Evolutionary conservation across 2,113 vertebrate genomes (phyloP).

Genomic region (Colius striatus): DNA sequence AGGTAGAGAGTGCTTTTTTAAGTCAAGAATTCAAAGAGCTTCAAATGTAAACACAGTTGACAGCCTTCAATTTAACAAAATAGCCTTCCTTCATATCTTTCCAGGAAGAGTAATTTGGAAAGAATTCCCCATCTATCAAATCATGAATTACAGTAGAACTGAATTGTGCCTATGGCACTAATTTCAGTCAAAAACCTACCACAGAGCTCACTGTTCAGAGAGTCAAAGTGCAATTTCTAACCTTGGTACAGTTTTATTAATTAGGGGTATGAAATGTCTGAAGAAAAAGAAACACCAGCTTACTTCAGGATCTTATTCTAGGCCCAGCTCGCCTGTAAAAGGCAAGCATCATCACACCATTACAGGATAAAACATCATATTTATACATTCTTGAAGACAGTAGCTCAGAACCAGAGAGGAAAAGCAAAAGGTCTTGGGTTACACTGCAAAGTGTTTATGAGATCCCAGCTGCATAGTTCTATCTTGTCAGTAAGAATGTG

Average conservation of each 20-base stretch:
- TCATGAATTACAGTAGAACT: background rate
- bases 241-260: background rate
- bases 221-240: background rate
- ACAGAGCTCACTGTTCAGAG: background rate
- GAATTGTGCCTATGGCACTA: background rate
- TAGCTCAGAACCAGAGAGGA: background rate
- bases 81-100: background rate
- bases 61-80: background rate
- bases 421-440: background rate
- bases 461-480: background rate
- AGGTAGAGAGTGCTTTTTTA: background rate
- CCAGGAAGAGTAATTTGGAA: background rate
- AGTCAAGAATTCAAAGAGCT: background rate
- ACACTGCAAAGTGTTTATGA: background rate
- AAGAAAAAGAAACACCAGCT: background rate
- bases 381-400: background rate
- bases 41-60: background rate
- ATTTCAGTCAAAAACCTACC: background rate
- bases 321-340: background rate
- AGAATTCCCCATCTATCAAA: background rate
- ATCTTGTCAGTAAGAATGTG: background rate
- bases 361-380: background rate
- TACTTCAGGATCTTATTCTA: background rate
- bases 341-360: background rate
- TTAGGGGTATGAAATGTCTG: background rate